Base-by-base conservation (phyloP, 2,888 invertebrate genomes). In the Acanthosepion esculentum region DNA sequence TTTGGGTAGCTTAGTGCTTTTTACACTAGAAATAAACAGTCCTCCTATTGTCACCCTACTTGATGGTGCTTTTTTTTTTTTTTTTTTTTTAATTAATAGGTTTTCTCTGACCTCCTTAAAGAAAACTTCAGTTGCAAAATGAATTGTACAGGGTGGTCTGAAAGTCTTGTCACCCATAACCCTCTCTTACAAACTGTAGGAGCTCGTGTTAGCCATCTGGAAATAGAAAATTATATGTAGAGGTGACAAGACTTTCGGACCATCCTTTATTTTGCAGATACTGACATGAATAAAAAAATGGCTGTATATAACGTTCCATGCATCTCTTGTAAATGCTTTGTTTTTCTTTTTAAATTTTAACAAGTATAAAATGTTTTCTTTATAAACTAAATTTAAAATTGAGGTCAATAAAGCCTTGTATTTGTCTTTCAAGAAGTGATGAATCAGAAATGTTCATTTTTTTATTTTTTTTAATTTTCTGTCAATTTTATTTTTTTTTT, bases 401-500 rank as follows among this genome's bases (percentile, higher is more conserved):
- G 78, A 78, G 78, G 78, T 78, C 78, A 78, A 78, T 78, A 78
- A 78, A 78, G 78, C 78, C 78, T 33, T 78, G 78, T 78, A 78
- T n/a, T n/a, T 33, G 78, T 78, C 78, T 78, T 78, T 78, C 78
- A 78, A 78, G n/a, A 78, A 78, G 12, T 78, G 12, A 78, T n/a
- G 78, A 78, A 78, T 78, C 78, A 78, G 33, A 78, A 12, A 33
- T n/a, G n/a, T 78, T 33, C 20, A 33, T n/a, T n/a, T 18, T 33
- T 78, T 78, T 78, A 15, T 15, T 33, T 78, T 15, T 78, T 59
- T n/a, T 50, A 50, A 12, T 15, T 50, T 50, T 50, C 50, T 50
- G 15, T 50, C 50, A 50, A 50, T 12, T 50, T 12, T 50, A n/a
- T n/a, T 6, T 4, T 41, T 41, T 1, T 41, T 41, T 2, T 41